Evolutionary conservation across 2,113 vertebrate species (phyloP).

Genomic region (Ginglymostoma cirratum): DNA sequence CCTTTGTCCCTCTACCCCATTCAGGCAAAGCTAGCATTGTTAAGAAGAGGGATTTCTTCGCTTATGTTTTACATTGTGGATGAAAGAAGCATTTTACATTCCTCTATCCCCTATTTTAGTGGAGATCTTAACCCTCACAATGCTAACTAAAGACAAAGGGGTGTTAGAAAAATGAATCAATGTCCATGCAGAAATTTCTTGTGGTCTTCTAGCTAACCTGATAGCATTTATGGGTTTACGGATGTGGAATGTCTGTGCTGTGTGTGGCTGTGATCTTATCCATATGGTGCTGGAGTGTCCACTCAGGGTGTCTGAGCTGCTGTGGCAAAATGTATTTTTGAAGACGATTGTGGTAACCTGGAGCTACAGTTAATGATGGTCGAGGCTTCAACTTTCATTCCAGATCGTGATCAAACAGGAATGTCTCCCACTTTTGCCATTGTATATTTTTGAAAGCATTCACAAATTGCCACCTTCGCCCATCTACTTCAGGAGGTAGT

Average conservation of each 20-base stretch:
- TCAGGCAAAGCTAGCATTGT: background rate
- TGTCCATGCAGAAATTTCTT: background rate
- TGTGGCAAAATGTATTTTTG: too few species aligned
- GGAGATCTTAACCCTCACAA: background rate
- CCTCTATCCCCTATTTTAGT: background rate
- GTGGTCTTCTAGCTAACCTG: background rate
- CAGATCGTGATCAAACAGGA: too few species aligned
- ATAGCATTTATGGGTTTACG: background rate
- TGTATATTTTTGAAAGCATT: too few species aligned
- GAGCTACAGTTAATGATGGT: too few species aligned
- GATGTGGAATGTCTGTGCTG: background rate
- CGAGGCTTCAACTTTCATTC: too few species aligned
- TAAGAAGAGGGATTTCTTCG: too few species aligned
- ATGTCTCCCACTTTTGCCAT: too few species aligned
- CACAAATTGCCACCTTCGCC: too few species aligned
- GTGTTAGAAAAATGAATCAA: background rate
- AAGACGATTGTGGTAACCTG: too few species aligned
- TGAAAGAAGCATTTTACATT: background rate
- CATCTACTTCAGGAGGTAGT: too few species aligned
- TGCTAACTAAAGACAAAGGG: background rate
- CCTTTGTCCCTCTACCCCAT: background rate
- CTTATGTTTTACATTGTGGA: background rate
- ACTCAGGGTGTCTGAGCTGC: too few species aligned
- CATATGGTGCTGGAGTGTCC: background rate
- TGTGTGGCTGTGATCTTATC: background rate